These are phyloP conservation scores for Malaclemys terrapin DNA, from an alignment of 2,113 vertebrate genomes.

Conservation along the genomic window DNA sequence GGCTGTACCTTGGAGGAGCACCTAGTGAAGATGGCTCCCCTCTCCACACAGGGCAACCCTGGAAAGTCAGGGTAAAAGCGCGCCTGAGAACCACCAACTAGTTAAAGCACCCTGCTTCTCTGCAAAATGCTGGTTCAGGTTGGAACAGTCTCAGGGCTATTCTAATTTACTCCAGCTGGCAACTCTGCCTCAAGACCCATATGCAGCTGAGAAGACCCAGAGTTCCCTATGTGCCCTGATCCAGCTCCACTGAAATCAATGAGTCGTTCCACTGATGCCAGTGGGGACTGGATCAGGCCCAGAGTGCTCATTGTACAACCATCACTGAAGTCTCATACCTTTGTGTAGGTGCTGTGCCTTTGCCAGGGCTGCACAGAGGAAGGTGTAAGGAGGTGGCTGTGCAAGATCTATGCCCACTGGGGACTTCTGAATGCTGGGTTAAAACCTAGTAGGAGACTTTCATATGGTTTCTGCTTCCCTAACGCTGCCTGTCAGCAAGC, in stretches of 20 bases:
- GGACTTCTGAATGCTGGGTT: background rate
- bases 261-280: background rate
- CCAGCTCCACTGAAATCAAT: slow-evolving; percentile 44
- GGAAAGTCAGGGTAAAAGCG: background rate
- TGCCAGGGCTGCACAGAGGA: background rate
- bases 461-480: slow-evolving; percentile 12
- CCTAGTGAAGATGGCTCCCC: background rate
- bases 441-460: background rate
- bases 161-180: background rate
- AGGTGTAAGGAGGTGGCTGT: too few relatives aligned
- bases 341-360: background rate
- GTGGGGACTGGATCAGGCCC: background rate
- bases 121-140: background rate
- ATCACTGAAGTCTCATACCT: background rate
- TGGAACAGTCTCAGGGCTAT: background rate
- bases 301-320: background rate
- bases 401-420: background rate
- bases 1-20: rapidly evolving
- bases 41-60: background rate
- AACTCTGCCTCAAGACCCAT: background rate
- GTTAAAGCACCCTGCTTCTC: background rate
- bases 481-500: background rate
- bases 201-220: background rate
- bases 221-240: background rate
- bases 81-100: background rate